Evolutionary conservation across 2,888 invertebrate genomes (phyloP).

Genomic region (Alsophila aescularia): DNA sequence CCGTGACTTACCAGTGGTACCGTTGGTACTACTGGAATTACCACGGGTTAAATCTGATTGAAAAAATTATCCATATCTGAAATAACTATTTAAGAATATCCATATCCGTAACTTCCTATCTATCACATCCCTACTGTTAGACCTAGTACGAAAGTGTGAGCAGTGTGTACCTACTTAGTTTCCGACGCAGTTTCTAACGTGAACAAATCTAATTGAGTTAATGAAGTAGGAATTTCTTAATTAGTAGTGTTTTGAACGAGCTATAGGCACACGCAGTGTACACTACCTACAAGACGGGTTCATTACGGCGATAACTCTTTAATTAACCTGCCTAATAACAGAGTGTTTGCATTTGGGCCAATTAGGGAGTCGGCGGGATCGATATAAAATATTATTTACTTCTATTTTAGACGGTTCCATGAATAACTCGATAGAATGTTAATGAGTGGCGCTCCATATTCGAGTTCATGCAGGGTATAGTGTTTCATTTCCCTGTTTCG

Average conservation of each 20-base stretch:
- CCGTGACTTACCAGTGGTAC: too few species aligned
- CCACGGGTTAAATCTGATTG: too few species aligned
- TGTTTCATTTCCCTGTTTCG: background rate
- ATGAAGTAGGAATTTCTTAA: constrained; percentile 82
- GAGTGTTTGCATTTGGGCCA: constrained; percentile 78
- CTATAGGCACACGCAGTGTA: constrained; percentile 75
- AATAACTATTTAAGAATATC: too few species aligned
- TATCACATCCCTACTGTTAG: too few species aligned
- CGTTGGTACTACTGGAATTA: too few species aligned
- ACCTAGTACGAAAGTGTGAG: too few species aligned
- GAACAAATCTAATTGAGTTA: constrained; percentile 77
- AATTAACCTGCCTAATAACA: constrained; percentile 83
- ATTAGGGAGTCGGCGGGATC: constrained; percentile 66
- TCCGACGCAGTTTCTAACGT: constrained; percentile 53
- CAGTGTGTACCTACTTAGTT: too few species aligned
- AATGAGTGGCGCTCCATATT: constrained; percentile 5
- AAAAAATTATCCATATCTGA: too few species aligned
- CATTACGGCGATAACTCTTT: constrained; percentile 82
- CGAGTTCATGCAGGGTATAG: background rate
- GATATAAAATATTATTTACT: constrained; percentile 56
- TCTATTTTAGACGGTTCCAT: constrained; percentile 33
- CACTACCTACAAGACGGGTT: constrained; percentile 80
- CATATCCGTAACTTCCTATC: too few species aligned
- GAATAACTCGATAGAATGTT: constrained; percentile 17
- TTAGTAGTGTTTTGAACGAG: constrained; percentile 76